Evolutionary conservation across 2,797 vertebrate genomes (phyloP).

Genomic region (Dromococcyx pavoninus): DNA sequence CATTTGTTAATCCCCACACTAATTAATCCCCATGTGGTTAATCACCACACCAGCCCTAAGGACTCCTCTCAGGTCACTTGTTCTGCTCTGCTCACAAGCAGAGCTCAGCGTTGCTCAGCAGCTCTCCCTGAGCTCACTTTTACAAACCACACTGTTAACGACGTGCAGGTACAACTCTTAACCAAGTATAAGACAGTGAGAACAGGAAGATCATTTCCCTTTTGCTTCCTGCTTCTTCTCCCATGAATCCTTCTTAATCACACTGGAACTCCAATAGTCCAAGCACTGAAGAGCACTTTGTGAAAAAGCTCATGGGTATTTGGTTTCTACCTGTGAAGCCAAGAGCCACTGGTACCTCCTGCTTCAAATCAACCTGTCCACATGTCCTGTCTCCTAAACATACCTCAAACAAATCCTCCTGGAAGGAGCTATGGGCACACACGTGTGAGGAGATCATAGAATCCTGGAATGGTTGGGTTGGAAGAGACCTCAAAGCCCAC

Average conservation of each 20-base stretch:
- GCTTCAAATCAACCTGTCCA: neutral
- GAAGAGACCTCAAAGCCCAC: no score
- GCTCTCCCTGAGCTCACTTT: no score
- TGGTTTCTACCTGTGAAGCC: neutral
- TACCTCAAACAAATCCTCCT: neutral
- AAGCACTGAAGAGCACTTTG: neutral
- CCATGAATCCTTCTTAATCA: neutral
- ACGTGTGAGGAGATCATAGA: neutral
- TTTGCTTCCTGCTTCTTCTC: neutral
- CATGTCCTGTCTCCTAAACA: neutral
- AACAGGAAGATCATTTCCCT: neutral
- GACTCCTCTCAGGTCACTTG: no score
- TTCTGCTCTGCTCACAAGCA: no score
- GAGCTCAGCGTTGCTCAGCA: no score
- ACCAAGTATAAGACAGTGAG: neutral
- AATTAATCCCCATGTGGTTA: neutral
- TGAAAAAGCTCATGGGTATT: fast-evolving
- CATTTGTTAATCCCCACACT: neutral
- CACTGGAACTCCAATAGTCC: neutral
- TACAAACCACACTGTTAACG: no score
- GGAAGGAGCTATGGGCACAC: neutral
- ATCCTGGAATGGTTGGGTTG: no score
- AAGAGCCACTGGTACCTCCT: neutral
- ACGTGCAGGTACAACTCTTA: fast-evolving
- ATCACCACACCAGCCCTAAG: no score